A percentile compares a stretch with the other conserved stretches of the same genome.
Evolutionary conservation across 2,113 vertebrate species (phyloP).

Genomic region (Scomber scombrus): DNA sequence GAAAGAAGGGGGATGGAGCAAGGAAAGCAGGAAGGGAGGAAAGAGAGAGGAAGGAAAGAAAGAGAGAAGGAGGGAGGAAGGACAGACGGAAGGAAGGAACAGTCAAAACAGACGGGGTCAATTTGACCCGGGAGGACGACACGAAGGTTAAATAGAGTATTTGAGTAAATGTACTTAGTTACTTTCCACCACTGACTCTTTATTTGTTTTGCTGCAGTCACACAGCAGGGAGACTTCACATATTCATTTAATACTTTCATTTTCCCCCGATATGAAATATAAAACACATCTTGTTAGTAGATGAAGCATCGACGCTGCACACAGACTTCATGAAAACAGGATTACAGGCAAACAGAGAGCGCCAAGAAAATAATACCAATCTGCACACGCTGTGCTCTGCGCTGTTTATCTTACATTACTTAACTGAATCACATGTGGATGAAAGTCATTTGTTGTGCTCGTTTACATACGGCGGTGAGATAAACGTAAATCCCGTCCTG

Average conservation of each 20-base stretch:
- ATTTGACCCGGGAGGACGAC: too few relatives aligned
- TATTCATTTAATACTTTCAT: neutral
- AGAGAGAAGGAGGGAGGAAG: too few relatives aligned
- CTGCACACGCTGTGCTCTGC: too few relatives aligned
- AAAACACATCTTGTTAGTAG: neutral
- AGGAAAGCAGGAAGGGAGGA: too few relatives aligned
- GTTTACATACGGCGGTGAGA: slow-evolving; percentile 1
- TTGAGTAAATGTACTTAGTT: too few relatives aligned
- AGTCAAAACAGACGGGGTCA: too few relatives aligned
- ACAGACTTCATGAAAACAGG: neutral
- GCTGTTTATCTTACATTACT: neutral
- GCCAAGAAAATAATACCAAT: neutral
- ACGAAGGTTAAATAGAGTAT: too few relatives aligned
- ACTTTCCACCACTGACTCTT: neutral
- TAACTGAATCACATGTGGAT: slow-evolving; percentile 7
- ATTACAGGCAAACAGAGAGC: neutral
- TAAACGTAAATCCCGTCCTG: neutral
- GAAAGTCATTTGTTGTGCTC: neutral
- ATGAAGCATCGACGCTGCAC: neutral
- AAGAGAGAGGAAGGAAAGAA: too few relatives aligned
- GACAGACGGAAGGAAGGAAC: too few relatives aligned
- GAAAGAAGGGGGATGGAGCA: too few relatives aligned
- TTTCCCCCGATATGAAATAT: neutral
- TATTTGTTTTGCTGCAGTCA: too few relatives aligned
- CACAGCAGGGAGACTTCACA: neutral